phyloP scores from a whole-genome alignment of 2,888 invertebrate species.

The Epinotia demarniana region DNA sequence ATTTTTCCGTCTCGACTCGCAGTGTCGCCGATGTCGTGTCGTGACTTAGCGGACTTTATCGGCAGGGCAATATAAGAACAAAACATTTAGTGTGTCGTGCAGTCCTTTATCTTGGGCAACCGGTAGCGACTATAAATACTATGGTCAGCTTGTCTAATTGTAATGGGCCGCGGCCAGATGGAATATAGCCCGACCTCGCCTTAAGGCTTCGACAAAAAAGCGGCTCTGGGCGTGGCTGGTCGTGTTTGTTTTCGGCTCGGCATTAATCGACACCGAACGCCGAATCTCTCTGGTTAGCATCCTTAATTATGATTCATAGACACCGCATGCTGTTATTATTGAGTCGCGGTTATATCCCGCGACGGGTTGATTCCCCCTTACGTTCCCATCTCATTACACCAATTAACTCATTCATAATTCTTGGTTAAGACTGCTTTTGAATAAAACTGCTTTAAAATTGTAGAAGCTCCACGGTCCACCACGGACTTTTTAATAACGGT shows the following conservation, averaged over 20 bases:
- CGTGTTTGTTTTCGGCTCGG: conserved; percentile 79
- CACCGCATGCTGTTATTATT: conserved; percentile 75
- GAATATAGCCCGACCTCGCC: conserved; percentile 63
- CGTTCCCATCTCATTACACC: conserved; percentile 75
- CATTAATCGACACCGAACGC: conserved; percentile 76
- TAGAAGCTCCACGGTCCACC: conserved; percentile 38
- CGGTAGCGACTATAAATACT: conserved; percentile 66
- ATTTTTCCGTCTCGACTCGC: conserved; percentile 52
- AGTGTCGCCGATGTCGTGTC: conserved; percentile 58
- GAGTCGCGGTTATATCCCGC: conserved; percentile 68
- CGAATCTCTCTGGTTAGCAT: conserved; percentile 69
- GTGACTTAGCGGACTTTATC: conserved; percentile 65
- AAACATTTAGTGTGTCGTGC: conserved; percentile 59
- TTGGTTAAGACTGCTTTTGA: conserved; percentile 60
- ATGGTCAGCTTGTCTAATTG: conserved; percentile 62
- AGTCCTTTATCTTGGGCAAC: conserved; percentile 62
- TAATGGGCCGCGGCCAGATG: conserved; percentile 64
- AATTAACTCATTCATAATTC: conserved; percentile 78
- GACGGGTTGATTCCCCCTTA: conserved; percentile 67
- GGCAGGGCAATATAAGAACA: conserved; percentile 58
- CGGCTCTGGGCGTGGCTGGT: conserved; percentile 59
- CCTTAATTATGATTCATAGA: conserved; percentile 82
- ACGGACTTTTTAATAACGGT: conserved; percentile 41
- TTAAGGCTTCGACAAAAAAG: conserved; percentile 62
- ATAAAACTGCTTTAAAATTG: conserved; percentile 54